Percentiles rank a stretch among this genome's conserved stretches.
Conservation (phyloP, 2,797 vertebrate genomes). For the Sebastes dallii region DNA sequence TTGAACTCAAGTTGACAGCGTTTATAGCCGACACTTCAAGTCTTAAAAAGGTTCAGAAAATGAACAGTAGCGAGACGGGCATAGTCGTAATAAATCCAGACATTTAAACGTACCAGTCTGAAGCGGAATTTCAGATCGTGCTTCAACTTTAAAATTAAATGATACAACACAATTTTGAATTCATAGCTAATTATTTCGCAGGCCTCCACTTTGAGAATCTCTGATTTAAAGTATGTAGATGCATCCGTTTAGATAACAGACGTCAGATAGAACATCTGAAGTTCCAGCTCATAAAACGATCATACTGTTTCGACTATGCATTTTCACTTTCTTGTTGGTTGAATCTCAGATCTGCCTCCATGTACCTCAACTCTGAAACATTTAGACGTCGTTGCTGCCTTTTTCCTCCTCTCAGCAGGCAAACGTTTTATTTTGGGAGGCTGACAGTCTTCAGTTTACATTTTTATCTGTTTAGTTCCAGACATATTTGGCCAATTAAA, state of each 20-base stretch:
- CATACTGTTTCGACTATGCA: constrained; percentile 19
- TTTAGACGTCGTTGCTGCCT: background rate
- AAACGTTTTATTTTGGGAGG: background rate
- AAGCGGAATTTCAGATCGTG: too few species aligned
- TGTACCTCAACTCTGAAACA: background rate
- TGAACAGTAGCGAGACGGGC: too few species aligned
- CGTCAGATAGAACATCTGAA: background rate
- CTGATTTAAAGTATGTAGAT: background rate
- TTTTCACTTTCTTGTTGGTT: background rate
- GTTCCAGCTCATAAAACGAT: constrained; percentile 10
- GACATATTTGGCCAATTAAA: background rate
- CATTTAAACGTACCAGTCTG: too few species aligned
- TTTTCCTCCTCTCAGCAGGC: background rate
- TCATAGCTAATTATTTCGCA: too few species aligned
- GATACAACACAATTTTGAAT: too few species aligned
- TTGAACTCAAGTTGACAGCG: too few species aligned
- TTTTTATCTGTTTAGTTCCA: background rate
- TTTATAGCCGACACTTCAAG: too few species aligned
- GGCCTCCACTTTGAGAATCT: too few species aligned
- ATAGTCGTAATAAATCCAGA: too few species aligned
- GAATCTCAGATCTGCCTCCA: constrained; percentile 34
- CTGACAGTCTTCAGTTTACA: background rate
- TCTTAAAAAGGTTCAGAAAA: too few species aligned
- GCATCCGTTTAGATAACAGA: background rate
- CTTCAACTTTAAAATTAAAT: too few species aligned